A percentile compares a stretch with the other conserved stretches of the same genome.
Conservation (phyloP, 2,888 invertebrate genomes). For the Cactoblastis cactorum region DNA sequence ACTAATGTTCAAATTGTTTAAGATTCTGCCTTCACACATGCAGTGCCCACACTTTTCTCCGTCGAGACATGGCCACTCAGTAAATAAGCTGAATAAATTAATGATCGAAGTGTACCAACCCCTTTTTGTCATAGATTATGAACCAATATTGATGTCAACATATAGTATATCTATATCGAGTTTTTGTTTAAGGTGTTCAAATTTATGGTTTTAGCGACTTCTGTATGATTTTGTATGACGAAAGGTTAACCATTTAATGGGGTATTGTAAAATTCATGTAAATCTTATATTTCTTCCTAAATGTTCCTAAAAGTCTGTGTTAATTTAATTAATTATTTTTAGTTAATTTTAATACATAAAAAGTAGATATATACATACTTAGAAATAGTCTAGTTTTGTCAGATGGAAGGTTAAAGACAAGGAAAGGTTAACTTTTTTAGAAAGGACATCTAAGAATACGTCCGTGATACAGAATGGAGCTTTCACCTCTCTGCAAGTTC, state of each 20-base stretch:
- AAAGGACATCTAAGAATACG: not conserved
- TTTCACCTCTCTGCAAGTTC: conserved; percentile 43
- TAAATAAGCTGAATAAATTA: conserved; percentile 74
- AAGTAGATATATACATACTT: too few relatives aligned
- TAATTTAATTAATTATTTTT: too few relatives aligned
- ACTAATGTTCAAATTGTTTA: conserved; percentile 73
- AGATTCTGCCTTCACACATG: conserved; percentile 67
- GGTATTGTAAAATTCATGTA: too few relatives aligned
- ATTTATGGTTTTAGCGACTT: not conserved
- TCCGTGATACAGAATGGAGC: not conserved
- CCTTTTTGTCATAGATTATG: conserved; percentile 56
- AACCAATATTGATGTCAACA: not conserved
- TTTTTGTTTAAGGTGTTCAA: not conserved
- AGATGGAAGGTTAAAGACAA: not conserved
- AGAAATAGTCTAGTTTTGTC: too few relatives aligned
- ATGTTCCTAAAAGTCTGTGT: too few relatives aligned
- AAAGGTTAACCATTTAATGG: too few relatives aligned
- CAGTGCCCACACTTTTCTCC: conserved; percentile 67
- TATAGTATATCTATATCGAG: not conserved
- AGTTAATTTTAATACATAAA: too few relatives aligned
- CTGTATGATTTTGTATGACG: too few relatives aligned
- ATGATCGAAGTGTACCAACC: conserved; percentile 59
- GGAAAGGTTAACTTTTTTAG: not conserved
- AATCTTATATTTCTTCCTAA: too few relatives aligned
- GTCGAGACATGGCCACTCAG: conserved; percentile 53